Base-by-base conservation (phyloP, 2,888 invertebrate species). In the Drosophila lutescens region DNA sequence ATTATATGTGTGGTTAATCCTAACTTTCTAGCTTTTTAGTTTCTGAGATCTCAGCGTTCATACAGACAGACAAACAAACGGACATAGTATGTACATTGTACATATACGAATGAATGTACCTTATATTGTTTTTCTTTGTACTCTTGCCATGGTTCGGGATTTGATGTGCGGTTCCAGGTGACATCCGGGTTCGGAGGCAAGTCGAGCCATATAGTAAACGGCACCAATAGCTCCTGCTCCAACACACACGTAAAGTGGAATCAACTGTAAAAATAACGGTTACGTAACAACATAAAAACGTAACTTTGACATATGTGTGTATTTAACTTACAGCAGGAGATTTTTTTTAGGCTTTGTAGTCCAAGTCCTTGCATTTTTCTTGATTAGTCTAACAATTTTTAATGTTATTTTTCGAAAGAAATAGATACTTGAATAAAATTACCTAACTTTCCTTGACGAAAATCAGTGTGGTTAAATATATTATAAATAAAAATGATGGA, bases 151-250 rank as follows among this genome's bases (percentile, higher is more conserved):
- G 97, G 97, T 87, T 96, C 96, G 0, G 95, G 95, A 90, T 96
- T 97, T 54, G 91, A 90, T 70, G 93, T 93, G 78, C 94, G 94
- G 89, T 94, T 94, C 97, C 97, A 97, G 73, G 96, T 93, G 15
- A 97, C 97, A 90, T 98, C 97, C n/a, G 97, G 97, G 88, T 94
- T 96, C 79, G 0, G 93, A 90, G 44, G 97, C 97, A 77, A 97
- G 93, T 56, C 98, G 94, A 13, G 94, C 73, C 4, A 95, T 92
- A 91, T 97, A 98, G 62, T 93, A 93, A 0, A 92, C 83, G 0
- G 97, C 95, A 15, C 95, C 95, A 1, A 92, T 80, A 63, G 94
- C 94, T 58, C 97, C 97, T 54, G 94, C 90, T 2, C 93, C 95
- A 73, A 96, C 94, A 89, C 96, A 96, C 30, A 95, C 94, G 88